These are phyloP conservation scores for Bombus superbus DNA, from an alignment of 1,140 invertebrate species.

Conservation along the genomic window DNA sequence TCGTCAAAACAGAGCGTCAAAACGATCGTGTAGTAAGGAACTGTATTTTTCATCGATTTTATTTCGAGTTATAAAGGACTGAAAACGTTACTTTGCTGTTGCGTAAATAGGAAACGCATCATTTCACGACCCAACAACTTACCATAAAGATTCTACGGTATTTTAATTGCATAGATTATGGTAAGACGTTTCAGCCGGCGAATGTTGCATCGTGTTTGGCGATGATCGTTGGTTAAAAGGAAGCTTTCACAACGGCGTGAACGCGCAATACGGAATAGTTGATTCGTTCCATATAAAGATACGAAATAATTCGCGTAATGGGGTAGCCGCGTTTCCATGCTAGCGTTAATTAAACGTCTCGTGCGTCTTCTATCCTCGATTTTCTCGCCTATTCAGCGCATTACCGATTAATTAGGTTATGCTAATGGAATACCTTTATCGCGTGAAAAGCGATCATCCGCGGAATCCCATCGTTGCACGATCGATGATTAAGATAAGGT, in stretches of 20 bases:
- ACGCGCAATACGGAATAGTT: not conserved
- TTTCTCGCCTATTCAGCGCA: not conserved
- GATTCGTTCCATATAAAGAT: slow-evolving; percentile 3
- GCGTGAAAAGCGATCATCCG: too few relatives aligned
- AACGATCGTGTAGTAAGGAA: not conserved
- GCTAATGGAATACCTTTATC: not conserved
- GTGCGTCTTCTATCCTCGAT: not conserved
- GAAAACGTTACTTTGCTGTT: too few relatives aligned
- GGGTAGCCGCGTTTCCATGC: not conserved
- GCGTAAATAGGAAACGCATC: not conserved
- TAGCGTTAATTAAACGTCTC: slow-evolving; percentile 2
- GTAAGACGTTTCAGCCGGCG: not conserved
- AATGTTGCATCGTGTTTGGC: not conserved
- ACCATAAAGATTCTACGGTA: not conserved
- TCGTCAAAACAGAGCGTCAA: not conserved
- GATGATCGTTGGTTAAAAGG: not conserved
- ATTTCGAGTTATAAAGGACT: too few relatives aligned
- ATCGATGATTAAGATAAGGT: too few relatives aligned
- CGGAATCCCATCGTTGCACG: too few relatives aligned
- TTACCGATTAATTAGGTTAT: slow-evolving; percentile 6
- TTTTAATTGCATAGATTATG: not conserved
- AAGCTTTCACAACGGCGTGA: not conserved
- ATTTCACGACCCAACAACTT: not conserved
- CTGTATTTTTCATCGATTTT: too few relatives aligned
- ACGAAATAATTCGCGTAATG: not conserved